Conservation (phyloP, 2,888 invertebrate genomes). For the Elysia crispata region DNA sequence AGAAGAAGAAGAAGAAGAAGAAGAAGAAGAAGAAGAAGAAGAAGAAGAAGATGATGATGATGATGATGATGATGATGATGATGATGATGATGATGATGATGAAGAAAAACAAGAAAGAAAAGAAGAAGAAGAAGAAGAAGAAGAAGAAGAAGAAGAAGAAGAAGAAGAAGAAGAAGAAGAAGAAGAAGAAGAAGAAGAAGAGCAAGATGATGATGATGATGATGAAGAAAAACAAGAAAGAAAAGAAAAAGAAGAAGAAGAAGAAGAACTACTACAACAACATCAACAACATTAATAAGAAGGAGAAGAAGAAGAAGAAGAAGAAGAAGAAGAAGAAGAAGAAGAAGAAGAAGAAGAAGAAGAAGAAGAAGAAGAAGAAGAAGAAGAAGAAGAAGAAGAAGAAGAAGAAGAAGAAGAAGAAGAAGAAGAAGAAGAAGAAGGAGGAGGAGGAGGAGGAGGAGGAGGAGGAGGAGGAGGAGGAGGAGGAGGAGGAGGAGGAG, state of each 20-base stretch:
- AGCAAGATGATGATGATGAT: not conserved
- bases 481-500: constrained; percentile 22
- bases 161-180: not conserved
- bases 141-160: not conserved
- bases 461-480: constrained; percentile 23
- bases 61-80: constrained; percentile 22
- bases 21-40: not conserved
- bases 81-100: constrained; percentile 10
- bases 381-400: no score
- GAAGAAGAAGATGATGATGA: not conserved
- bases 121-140: no score
- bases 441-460: constrained; percentile 16
- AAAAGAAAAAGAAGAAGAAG: no score
- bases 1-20: not conserved
- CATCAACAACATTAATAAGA: no score
- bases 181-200: not conserved
- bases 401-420: no score
- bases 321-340: no score
- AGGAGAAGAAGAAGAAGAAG: no score
- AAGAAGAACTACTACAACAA: no score
- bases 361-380: no score
- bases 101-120: not conserved
- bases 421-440: not conserved
- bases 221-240: no score
- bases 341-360: no score